Percentiles rank a stretch among this genome's conserved stretches.
phyloP scores from a whole-genome alignment of 2,113 vertebrate genomes.

The Eulemur macaco region DNA sequence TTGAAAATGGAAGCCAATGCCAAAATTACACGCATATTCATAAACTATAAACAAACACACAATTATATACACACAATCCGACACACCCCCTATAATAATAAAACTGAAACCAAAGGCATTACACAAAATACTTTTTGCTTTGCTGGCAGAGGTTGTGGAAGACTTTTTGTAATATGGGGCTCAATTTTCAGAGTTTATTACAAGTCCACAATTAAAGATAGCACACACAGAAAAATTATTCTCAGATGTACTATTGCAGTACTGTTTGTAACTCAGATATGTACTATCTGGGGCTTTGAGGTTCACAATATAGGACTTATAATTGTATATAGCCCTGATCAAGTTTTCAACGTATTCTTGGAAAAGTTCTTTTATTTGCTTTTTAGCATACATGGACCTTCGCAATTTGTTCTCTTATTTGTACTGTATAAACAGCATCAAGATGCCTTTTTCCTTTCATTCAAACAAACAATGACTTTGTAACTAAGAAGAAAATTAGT shows the following conservation, averaged over 20 bases:
- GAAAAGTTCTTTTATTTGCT: conserved; percentile 67
- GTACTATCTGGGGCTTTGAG: not conserved
- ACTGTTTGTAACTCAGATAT: not conserved
- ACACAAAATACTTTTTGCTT: conserved; percentile 41
- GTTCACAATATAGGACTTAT: not conserved
- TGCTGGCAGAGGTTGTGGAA: conserved; percentile 40
- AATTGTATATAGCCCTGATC: not conserved
- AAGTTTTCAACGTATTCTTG: conserved; percentile 53
- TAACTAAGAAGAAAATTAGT: conserved; percentile 78
- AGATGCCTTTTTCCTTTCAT: conserved; percentile 55
- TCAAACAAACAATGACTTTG: conserved; percentile 77
- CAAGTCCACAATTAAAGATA: conserved; percentile 67
- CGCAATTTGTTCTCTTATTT: conserved; percentile 68
- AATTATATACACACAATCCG: conserved; percentile 49
- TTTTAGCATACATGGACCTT: conserved; percentile 52
- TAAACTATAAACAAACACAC: conserved; percentile 68
- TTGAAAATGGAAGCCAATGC: conserved; percentile 60
- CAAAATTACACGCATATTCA: conserved; percentile 66
- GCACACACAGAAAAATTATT: conserved; percentile 45
- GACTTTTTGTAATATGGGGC: conserved; percentile 51
- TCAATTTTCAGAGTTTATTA: conserved; percentile 69
- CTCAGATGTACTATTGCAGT: conserved; percentile 52
- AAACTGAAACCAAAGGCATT: conserved; percentile 62
- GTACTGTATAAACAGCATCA: conserved; percentile 65
- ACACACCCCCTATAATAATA: conserved; percentile 65